Percentiles rank a stretch among this genome's conserved stretches.
Conservation (phyloP, 2,888 invertebrate genomes). For the Megalurothrips usitatus region DNA sequence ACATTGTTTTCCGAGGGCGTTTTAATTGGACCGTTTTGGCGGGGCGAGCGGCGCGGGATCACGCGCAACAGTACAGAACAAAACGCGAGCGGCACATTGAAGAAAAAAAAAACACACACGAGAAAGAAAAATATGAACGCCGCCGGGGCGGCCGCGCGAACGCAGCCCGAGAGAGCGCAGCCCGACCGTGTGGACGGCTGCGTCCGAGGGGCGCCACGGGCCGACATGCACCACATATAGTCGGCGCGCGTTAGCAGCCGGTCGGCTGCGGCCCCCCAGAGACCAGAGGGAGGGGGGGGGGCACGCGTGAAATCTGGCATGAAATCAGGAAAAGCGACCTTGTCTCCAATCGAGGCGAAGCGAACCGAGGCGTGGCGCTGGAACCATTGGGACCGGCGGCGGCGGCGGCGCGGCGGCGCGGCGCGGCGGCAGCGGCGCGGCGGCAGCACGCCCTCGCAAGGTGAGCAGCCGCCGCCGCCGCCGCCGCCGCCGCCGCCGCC, state of each 20-base stretch:
- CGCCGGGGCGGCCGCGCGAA: neutral
- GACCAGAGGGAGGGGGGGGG: neutral
- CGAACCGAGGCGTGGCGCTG: neutral
- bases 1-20: neutral
- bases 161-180: neutral
- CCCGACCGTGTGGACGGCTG: too few species aligned
- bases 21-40: neutral
- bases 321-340: conserved; percentile 16
- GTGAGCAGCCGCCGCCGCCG: neutral
- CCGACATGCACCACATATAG: too few species aligned
- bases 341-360: neutral
- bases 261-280: too few species aligned
- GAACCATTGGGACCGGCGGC: neutral
- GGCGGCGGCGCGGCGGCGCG: neutral
- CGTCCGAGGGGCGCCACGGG: too few species aligned
- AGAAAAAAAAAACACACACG: too few species aligned
- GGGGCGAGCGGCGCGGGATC: neutral
- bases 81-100: too few species aligned
- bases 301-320: conserved; percentile 5
- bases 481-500: too few species aligned
- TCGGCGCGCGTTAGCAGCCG: too few species aligned
- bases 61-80: neutral
- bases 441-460: too few species aligned
- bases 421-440: too few species aligned
- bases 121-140: too few species aligned